Evolutionary conservation across 2,888 invertebrate genomes (phyloP).

Genomic region (Synergus japonicus): DNA sequence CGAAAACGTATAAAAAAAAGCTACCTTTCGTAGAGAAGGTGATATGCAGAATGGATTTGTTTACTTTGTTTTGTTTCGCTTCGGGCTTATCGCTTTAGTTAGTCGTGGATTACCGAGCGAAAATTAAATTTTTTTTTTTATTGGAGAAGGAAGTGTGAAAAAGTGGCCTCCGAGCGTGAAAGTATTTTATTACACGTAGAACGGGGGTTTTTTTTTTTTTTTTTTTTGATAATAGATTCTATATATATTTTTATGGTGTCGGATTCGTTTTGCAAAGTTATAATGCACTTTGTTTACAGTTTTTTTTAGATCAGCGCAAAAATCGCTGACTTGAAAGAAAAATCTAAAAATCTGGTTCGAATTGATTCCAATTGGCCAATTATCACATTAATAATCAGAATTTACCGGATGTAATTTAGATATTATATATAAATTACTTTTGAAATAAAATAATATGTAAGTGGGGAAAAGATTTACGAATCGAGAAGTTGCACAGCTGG

Average conservation of each 20-base stretch:
- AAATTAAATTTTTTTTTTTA: constrained; percentile 29
- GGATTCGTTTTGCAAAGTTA: neutral
- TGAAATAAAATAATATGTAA: neutral
- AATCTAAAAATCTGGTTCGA: neutral
- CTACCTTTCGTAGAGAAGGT: constrained; percentile 27
- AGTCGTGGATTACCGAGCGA: constrained; percentile 18
- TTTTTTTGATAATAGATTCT: neutral
- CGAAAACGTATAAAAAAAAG: constrained; percentile 36
- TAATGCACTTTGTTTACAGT: neutral
- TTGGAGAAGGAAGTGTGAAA: constrained; percentile 4
- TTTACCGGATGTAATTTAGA: neutral
- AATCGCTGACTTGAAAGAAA: neutral
- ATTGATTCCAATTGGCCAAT: neutral
- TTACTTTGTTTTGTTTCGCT: constrained; percentile 1
- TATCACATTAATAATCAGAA: neutral
- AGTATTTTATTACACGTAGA: constrained; percentile 23
- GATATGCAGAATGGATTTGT: constrained; percentile 39
- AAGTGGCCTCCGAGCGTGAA: constrained; percentile 9
- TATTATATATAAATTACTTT: too few species aligned
- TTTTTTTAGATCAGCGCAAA: neutral
- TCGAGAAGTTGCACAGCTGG: neutral
- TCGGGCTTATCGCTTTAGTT: constrained; percentile 5
- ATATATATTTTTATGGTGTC: neutral
- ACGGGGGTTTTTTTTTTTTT: neutral
- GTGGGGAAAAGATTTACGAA: neutral